These are phyloP conservation scores for Lanistes nyassanus DNA, from an alignment of 1,140 invertebrate species.

Conservation along the genomic window DNA sequence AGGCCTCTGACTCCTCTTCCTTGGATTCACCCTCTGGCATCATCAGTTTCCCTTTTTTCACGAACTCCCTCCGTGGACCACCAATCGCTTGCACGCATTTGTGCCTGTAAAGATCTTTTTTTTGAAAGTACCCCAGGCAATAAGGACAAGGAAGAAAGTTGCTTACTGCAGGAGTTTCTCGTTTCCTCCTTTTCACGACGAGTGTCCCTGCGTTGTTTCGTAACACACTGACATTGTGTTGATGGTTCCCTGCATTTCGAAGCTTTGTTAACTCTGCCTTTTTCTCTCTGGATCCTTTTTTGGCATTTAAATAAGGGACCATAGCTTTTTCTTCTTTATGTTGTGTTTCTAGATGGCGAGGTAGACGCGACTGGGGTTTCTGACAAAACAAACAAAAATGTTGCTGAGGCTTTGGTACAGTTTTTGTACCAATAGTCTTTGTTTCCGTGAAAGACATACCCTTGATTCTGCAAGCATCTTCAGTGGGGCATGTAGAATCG, in stretches of 20 bases:
- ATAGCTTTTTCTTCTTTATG: constrained; percentile 15
- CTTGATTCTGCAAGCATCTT: neutral
- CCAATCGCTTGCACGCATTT: neutral
- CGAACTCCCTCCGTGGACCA: neutral
- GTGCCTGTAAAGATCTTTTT: neutral
- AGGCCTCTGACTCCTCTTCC: neutral
- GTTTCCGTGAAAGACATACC: neutral
- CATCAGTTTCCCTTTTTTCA: constrained; percentile 14
- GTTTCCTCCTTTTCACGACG: neutral
- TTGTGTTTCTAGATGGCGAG: constrained; percentile 3
- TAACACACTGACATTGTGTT: constrained; percentile 25
- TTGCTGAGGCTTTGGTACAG: constrained; percentile 2
- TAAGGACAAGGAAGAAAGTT: neutral
- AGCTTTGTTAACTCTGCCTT: constrained; percentile 2
- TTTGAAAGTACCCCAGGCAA: neutral
- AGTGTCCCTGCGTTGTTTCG: constrained; percentile 6
- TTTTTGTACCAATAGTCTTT: neutral
- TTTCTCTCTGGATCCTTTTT: neutral
- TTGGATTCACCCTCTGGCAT: constrained; percentile 19
- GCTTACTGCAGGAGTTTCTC: neutral
- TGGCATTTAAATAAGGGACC: neutral
- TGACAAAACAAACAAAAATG: constrained; percentile 15
- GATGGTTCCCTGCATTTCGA: constrained; percentile 20
- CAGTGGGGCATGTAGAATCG: neutral
- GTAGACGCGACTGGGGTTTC: constrained; percentile 1